Evolutionary conservation across 2,113 vertebrate genomes (phyloP), one percentile per base, ranked within the genome.

Genomic region (Etia nguti): DNA sequence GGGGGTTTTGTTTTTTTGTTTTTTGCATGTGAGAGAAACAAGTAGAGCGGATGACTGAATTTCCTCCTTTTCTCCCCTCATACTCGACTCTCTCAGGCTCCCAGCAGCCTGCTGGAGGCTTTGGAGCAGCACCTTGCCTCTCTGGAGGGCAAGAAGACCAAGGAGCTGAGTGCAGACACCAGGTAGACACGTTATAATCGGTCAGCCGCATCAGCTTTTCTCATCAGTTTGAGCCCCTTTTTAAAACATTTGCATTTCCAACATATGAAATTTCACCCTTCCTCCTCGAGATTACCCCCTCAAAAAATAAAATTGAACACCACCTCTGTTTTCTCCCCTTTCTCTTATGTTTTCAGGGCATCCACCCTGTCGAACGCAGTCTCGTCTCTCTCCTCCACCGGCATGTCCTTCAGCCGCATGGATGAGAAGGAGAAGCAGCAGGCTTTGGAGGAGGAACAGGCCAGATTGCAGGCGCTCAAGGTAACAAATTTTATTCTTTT

Each of bases 121-220:
- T 91, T 99, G 75, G 97, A 98, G 94, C 98, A 99, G 86, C 98
- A 99, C 94, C 95, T 99, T 95, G 98, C 97, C 91, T 99, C 98
- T 82, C 96, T 99, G 93, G 98, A 99, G 95, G 97, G 98, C 80
- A 98, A 97, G 94, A 98, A 98, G 93, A 98, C 97, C 83, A 98
- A 98, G 93, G 97, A 98, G 60, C 79, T 97, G 80, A 97, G 96
- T 0, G 97, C 97, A 94, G 97, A 97, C 95, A 97, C 97, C 94
- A 96, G 97, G 98, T 99, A 82, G 57, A 82, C 89, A 1, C 16
- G 38, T 55, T 31, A 68, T 68, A 20, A 36, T 26, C 29, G n/a
- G 20, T 3, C 34, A 2, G 38, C 4, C 16, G 18, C 38, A 8
- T 80, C 38, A 43, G 24, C 31, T 52, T 68, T 54, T 31, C 18